A percentile compares a stretch with the other conserved stretches of the same genome.
Evolutionary conservation across 2,113 vertebrate genomes (phyloP).

Genomic region (Sander lucioperca): DNA sequence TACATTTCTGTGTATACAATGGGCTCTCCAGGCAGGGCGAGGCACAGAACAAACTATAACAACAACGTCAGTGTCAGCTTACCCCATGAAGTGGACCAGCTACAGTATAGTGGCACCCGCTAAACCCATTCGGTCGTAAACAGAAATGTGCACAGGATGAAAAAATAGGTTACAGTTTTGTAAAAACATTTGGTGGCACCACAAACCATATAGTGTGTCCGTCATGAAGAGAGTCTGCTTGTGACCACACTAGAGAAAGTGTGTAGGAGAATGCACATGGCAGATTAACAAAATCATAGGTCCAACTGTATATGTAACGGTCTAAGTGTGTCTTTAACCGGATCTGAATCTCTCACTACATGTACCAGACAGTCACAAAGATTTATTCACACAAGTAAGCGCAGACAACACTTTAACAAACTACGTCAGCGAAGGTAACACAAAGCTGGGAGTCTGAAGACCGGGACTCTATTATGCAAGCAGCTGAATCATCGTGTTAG

Average conservation of each 20-base stretch:
- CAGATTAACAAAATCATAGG: conserved; percentile 25
- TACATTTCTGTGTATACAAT: conserved; percentile 72
- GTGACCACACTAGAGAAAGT: conserved; percentile 18
- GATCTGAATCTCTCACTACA: conserved; percentile 1
- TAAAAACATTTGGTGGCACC: conserved; percentile 47
- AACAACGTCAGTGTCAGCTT: conserved; percentile 62
- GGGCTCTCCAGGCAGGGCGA: conserved; percentile 63
- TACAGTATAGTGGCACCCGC: conserved; percentile 21
- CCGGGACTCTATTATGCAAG: conserved; percentile 10
- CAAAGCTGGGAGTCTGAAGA: not conserved
- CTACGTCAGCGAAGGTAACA: conserved; percentile 19
- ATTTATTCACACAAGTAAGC: conserved; percentile 16
- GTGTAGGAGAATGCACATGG: conserved; percentile 4
- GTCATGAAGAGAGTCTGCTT: conserved; percentile 19
- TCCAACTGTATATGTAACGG: not conserved
- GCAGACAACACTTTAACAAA: conserved; percentile 22
- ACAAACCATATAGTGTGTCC: conserved; percentile 41
- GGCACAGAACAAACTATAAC: conserved; percentile 55
- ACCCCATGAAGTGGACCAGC: conserved; percentile 42
- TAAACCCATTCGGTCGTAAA: conserved; percentile 34
- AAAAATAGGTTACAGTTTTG: conserved; percentile 36
- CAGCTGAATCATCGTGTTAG: conserved; percentile 56
- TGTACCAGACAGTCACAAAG: conserved; percentile 2
- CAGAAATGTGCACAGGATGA: conserved; percentile 37
- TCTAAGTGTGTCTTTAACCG: not conserved